Conservation (phyloP, 2,888 invertebrate genomes). For the Xylota segnis region DNA sequence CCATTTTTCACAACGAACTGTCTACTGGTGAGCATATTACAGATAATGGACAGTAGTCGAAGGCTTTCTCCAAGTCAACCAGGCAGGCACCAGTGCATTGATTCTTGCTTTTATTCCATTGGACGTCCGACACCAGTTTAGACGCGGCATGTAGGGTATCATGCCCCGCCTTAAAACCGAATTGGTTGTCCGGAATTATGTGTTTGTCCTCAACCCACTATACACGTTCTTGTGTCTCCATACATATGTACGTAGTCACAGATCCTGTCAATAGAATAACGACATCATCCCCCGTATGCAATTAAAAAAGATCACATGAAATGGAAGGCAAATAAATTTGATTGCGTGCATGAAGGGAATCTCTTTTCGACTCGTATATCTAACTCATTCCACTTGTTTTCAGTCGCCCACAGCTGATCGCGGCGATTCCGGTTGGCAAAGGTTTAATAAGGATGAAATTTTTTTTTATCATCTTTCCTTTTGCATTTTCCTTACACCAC, state of each 20-base stretch:
- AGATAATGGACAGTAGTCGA: no score
- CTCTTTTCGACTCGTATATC: not conserved
- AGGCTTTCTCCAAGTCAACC: no score
- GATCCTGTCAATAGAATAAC: not conserved
- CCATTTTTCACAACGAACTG: no score
- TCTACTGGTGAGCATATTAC: no score
- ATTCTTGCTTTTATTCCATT: no score
- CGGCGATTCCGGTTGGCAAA: conserved; percentile 14
- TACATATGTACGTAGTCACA: not conserved
- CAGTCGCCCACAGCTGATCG: conserved; percentile 28
- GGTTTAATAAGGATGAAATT: conserved; percentile 8
- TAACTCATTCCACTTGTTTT: not conserved
- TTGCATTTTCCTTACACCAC: conserved; percentile 15
- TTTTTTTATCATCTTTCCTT: not conserved
- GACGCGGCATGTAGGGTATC: no score
- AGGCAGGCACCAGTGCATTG: no score
- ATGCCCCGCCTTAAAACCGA: no score
- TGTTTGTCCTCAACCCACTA: no score
- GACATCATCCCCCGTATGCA: conserved; percentile 9
- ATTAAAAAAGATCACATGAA: conserved; percentile 27
- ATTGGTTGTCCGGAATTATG: no score
- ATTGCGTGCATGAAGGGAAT: conserved; percentile 22
- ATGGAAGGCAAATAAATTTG: conserved; percentile 6
- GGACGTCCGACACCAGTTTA: no score
- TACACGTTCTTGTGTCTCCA: no score